Evolutionary conservation across 2,113 vertebrate species (phyloP).

Genomic region (Caranx ignobilis): DNA sequence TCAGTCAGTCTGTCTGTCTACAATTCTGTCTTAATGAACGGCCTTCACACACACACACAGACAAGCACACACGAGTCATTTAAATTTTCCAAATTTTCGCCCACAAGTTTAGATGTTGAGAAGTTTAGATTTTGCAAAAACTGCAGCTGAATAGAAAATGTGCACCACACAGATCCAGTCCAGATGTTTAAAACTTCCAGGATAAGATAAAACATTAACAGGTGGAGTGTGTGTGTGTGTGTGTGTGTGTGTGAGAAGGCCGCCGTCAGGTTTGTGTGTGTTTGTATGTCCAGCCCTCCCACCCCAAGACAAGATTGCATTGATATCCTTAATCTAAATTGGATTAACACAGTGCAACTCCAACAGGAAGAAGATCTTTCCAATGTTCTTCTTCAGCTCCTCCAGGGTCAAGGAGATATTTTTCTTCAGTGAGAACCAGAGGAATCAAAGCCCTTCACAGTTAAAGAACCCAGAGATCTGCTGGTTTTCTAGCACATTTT

Average conservation of each 20-base stretch:
- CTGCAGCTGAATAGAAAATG: not conserved
- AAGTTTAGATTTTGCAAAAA: not conserved
- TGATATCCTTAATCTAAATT: not conserved
- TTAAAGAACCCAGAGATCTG: not conserved
- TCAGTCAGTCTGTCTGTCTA: constrained; percentile 49
- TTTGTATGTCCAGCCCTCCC: not conserved
- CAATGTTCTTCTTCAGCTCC: not conserved
- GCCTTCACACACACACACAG: constrained; percentile 3
- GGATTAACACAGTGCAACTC: constrained; percentile 5
- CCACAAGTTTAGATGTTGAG: not conserved
- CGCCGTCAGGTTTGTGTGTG: not conserved
- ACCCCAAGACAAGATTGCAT: constrained; percentile 23
- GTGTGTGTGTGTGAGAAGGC: constrained; percentile 12
- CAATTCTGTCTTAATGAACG: constrained; percentile 38
- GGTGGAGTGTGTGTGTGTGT: not conserved
- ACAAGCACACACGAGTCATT: not conserved
- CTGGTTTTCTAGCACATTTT: not conserved
- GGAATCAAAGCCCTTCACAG: not conserved
- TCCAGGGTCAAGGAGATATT: not conserved
- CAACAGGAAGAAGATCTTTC: not conserved
- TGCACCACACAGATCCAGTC: not conserved
- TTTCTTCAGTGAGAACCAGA: not conserved
- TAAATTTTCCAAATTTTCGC: not conserved
- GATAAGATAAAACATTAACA: not conserved
- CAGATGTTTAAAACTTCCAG: not conserved